Conservation (phyloP, 1,140 invertebrate genomes). For the Eciton burchellii region DNA sequence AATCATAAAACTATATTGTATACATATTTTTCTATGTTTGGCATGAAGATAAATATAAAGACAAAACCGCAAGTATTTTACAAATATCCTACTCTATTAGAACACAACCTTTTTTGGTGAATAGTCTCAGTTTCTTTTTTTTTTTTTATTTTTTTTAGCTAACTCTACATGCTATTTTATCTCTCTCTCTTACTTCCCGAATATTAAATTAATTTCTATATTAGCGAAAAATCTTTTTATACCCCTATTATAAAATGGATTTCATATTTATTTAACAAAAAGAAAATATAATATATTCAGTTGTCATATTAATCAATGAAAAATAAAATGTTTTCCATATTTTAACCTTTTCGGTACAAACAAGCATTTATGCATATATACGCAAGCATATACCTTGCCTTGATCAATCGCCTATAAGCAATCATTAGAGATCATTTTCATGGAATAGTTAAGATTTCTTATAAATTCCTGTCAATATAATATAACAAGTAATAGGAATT, state of each 20-base stretch:
- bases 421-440: no score
- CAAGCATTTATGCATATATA: no score
- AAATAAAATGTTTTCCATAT: not conserved
- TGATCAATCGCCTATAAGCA: no score
- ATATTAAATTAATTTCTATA: constrained; percentile 29
- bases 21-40: constrained; percentile 21
- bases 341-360: no score
- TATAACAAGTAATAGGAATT: no score
- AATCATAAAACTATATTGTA: constrained; percentile 9
- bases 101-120: constrained; percentile 83
- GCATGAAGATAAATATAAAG: constrained; percentile 61
- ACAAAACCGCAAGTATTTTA: constrained; percentile 67
- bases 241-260: not conserved
- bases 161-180: constrained; percentile 72
- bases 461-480: no score
- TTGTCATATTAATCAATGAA: not conserved
- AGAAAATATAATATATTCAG: not conserved
- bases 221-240: not conserved
- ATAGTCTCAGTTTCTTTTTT: constrained; percentile 77
- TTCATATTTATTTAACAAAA: not conserved
- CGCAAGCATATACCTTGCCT: no score
- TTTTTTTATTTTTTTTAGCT: constrained; percentile 66
- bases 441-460: no score
- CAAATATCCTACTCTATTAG: constrained; percentile 76
- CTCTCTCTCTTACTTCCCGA: constrained; percentile 26